Percentiles rank a stretch among this genome's conserved stretches.
phyloP scores from a whole-genome alignment of 2,113 vertebrate genomes.

The Prochilodus magdalenae region DNA sequence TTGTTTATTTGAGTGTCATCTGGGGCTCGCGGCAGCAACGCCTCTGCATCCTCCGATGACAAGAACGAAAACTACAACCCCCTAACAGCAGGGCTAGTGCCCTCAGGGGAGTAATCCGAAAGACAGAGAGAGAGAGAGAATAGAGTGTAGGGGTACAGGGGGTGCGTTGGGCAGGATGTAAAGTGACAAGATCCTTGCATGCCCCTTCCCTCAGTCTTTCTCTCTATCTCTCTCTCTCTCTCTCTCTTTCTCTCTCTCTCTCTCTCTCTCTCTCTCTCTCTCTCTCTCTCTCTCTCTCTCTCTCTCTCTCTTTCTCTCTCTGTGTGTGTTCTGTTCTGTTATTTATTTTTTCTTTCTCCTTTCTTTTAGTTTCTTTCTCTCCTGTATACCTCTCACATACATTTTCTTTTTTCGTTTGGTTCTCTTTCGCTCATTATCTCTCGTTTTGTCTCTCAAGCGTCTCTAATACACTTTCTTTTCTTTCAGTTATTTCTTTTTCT shows the following conservation, averaged over 20 bases:
- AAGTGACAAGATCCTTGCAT: too few species aligned
- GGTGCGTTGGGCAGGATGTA: too few species aligned
- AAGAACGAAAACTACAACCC: constrained; percentile 33
- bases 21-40: constrained; percentile 28
- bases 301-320: background rate
- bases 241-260: background rate
- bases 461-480: too few species aligned
- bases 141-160: too few species aligned
- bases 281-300: background rate
- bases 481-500: background rate
- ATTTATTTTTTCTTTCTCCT: too few species aligned
- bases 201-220: background rate
- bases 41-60: constrained; percentile 55
- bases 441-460: too few species aligned
- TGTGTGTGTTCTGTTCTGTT: too few species aligned
- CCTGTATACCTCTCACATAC: background rate
- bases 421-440: background rate
- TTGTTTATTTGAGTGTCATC: constrained; percentile 50
- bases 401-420: background rate
- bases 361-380: too few species aligned
- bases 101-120: constrained; percentile 43
- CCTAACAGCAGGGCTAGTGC: constrained; percentile 32
- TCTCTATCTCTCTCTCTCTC: background rate
- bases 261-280: too few species aligned
- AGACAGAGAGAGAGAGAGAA: background rate